Base-by-base conservation (phyloP, 2,113 vertebrate genomes). In the Poecile atricapillus region DNA sequence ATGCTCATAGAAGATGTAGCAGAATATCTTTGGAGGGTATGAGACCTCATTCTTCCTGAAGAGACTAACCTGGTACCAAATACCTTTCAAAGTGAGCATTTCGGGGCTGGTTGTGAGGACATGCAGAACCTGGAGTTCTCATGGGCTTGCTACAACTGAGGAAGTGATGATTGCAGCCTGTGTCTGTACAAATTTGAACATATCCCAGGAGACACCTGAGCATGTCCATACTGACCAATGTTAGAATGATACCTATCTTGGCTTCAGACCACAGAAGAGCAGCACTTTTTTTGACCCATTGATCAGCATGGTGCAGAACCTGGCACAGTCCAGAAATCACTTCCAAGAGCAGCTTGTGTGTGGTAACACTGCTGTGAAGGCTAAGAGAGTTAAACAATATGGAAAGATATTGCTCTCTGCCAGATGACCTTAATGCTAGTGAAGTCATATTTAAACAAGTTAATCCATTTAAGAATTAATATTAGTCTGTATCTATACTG, bases 51-150 rank as follows among this genome's bases (percentile, higher is more conserved):
- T 87, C 27, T 67, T 74, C 19, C 37, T 68, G 13, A 70, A 75
- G 24, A 81, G 8, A 37, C 19, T 60, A 19, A 41, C 2, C 9
- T 64, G 35, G 8, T 44, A 31, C 5, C 9, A 76, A 65, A 35
- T 16, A 5, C 7, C 4, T 87, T 83, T 44, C 18, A 39, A 56
- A 89, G 63, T 46, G 0, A n/a, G 2, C 7, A 11, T 1, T 1
- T 58, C 6, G 1, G 9, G 9, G 5, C 9, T 33, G 21, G 2
- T 20, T 63, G 5, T 75, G 49, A 33, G 58, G 21, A 55, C 4
- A 13, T 0, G 0, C 2, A 23, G 25, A 88, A 83, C 2, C 9
- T 47, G 21, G 6, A n/a, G 3, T 14, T 49, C 67, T 52, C 37
- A 15, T 20, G 8, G 27, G 1, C 37, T 65, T 65, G 3, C 6